These are phyloP conservation scores for Micropoecilia bifurca DNA, from an alignment of 2,797 vertebrate species.

Conservation along the genomic window DNA sequence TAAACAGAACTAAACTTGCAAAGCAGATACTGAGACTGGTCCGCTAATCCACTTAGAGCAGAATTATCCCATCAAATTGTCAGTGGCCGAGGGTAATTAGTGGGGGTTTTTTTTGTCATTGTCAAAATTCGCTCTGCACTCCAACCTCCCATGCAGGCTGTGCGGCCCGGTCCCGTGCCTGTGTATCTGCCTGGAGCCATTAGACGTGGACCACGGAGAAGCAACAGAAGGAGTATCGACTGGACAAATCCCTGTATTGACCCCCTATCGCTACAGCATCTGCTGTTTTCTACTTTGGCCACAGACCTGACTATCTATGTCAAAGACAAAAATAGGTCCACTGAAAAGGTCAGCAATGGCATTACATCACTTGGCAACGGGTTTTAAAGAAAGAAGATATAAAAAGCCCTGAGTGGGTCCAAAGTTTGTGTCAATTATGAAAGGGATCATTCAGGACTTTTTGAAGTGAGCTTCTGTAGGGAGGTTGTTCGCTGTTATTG, in stretches of 20 bases:
- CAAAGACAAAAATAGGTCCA: slow-evolving; percentile 81
- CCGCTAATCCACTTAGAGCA: not conserved
- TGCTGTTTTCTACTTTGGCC: slow-evolving; percentile 82
- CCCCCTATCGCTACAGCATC: slow-evolving; percentile 78
- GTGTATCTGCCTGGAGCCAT: slow-evolving; percentile 72
- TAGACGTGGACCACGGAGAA: slow-evolving; percentile 69
- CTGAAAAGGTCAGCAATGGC: slow-evolving; percentile 72
- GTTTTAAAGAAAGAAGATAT: slow-evolving; percentile 4
- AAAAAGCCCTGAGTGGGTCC: not conserved
- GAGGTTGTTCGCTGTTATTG: not conserved
- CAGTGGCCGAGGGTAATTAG: slow-evolving; percentile 29
- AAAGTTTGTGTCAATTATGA: slow-evolving; percentile 4
- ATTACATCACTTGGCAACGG: slow-evolving; percentile 48
- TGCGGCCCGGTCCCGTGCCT: slow-evolving; percentile 61
- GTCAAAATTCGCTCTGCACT: slow-evolving; percentile 52
- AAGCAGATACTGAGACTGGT: not conserved
- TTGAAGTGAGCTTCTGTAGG: not conserved
- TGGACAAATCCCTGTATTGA: slow-evolving; percentile 81
- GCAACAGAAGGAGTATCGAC: slow-evolving; percentile 82
- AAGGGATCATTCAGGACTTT: not conserved
- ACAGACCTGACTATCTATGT: slow-evolving; percentile 77
- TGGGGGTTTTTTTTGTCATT: slow-evolving; percentile 16
- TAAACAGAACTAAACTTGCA: not conserved
- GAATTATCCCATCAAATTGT: slow-evolving; percentile 20
- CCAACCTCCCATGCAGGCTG: slow-evolving; percentile 68